Conservation (phyloP, 2,888 invertebrate species). For the Rotaria macrura region DNA sequence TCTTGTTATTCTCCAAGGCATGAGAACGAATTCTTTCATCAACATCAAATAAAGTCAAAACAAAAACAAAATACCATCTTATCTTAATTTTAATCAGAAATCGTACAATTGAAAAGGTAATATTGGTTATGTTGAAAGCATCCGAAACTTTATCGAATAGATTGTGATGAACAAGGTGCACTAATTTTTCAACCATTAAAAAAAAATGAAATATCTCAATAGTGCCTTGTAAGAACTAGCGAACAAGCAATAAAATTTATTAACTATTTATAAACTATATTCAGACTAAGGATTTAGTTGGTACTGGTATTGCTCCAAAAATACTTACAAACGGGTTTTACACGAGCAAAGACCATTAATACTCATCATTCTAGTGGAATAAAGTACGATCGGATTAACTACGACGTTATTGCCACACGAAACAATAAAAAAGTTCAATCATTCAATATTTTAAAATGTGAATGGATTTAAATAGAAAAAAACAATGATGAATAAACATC, state of each 20-base stretch:
- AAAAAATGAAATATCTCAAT: background rate
- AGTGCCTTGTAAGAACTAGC: background rate
- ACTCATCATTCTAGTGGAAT: background rate
- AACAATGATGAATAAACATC: background rate
- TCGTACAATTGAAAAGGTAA: background rate
- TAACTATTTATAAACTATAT: background rate
- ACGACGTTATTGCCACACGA: background rate
- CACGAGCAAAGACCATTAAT: background rate
- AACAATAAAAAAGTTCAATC: background rate
- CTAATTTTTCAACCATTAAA: background rate
- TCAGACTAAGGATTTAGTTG: background rate
- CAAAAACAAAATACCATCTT: background rate
- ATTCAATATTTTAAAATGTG: background rate
- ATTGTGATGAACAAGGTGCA: constrained; percentile 2
- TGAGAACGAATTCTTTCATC: background rate
- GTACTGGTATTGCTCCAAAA: background rate
- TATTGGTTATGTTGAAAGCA: constrained; percentile 1
- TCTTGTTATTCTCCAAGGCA: background rate
- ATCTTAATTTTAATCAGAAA: background rate
- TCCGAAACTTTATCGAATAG: background rate
- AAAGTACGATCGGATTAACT: background rate
- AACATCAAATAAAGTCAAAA: background rate
- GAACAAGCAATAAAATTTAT: background rate
- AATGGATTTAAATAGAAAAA: background rate
- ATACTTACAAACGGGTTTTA: constrained; percentile 19